A percentile compares a stretch with the other conserved stretches of the same genome.
Conservation (phyloP, 1,140 invertebrate genomes). For the Wiebesia pumilae region DNA sequence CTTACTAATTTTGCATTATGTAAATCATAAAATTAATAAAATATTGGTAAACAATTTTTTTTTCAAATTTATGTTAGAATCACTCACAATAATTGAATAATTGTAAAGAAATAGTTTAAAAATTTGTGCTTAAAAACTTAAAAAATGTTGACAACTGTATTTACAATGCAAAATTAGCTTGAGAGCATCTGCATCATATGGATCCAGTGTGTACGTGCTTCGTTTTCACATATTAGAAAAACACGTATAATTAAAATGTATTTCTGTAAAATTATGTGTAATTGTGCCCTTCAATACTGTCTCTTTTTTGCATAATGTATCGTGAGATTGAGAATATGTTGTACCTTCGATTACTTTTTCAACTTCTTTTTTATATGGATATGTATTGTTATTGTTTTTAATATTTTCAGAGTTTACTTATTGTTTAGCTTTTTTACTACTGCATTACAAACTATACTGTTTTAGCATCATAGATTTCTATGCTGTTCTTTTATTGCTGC, state of each 20-base stretch:
- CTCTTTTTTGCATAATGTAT: conserved; percentile 28
- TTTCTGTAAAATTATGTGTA: conserved; percentile 40
- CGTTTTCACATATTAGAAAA: conserved; percentile 39
- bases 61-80: neutral
- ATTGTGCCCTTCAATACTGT: conserved; percentile 42
- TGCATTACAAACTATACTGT: conserved; percentile 18
- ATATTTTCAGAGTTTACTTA: conserved; percentile 12
- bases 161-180: conserved; percentile 41
- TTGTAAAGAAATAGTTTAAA: neutral
- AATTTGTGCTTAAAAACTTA: neutral
- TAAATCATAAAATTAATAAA: neutral
- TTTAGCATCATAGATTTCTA: neutral
- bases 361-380: conserved; percentile 23
- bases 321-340: conserved; percentile 28
- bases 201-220: neutral
- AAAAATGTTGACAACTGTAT: conserved; percentile 3
- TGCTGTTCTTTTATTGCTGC: conserved; percentile 41
- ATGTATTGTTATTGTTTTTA: conserved; percentile 46
- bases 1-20: conserved; percentile 6
- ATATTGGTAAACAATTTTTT: neutral
- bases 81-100: neutral
- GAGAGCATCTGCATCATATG: neutral
- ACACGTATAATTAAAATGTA: conserved; percentile 35
- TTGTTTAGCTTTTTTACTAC: conserved; percentile 17
- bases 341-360: conserved; percentile 37